Base-by-base conservation (phyloP, 2,888 invertebrate genomes). In the Lycaena phlaeas region DNA sequence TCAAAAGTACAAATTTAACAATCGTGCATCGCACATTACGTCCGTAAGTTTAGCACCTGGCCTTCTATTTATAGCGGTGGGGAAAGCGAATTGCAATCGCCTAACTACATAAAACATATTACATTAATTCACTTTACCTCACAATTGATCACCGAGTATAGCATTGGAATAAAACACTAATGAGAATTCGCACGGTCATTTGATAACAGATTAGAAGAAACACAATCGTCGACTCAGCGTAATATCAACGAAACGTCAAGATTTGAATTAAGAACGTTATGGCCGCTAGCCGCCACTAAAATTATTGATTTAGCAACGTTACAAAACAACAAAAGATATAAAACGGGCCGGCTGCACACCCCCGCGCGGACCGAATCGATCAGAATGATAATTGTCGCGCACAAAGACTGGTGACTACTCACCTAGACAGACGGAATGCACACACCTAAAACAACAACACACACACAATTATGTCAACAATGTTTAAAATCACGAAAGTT, bases 311-410 rank as follows among this genome's bases (percentile, higher is more conserved):
- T 68, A 60, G 60, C 62, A 61, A 66, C 64, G 73, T 71, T 73
- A 81, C 77, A 79, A 79, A 81, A 82, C 78, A 82, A 82, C 81
- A 81, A 81, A 84, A 81, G 78, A 82, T 77, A 81, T 75, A 78
- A 79, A 79, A 78, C 73, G 69, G 67, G 61, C 72, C 66, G 68
- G 64, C 65, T 65, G 71, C 74, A 68, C 76, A 68, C 79, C 76
- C 78, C 74, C 79, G 74, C 78, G 71, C 77, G 54, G 65, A 57
- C 65, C 68, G 77, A 81, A 82, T 82, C 82, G 82, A 82, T 81
- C 61, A 60, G 57, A 77, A 79, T 79, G 81, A 84, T 84, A 82
- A 84, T 82, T 84, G 84, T 84, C 81, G 76, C 78, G 74, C 81
- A 82, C 81, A 81, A 79, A 77, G 75, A 76, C 69, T 69, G 66